Evolutionary conservation across 1,140 invertebrate species (phyloP), one percentile per base, ranked within the genome.

Genomic region (Ridgeia piscesae): DNA sequence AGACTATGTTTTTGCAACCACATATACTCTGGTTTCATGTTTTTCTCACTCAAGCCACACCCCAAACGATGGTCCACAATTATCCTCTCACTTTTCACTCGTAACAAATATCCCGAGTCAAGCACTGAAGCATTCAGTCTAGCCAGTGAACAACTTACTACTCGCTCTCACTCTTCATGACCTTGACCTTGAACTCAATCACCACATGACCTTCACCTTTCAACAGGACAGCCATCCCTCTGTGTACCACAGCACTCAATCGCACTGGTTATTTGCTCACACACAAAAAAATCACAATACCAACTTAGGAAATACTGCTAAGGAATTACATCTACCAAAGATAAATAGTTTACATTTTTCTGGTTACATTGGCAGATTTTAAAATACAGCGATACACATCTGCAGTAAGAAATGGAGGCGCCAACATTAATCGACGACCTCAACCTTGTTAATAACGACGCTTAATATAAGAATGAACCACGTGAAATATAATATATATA

Each of bases 221-320:
- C 58, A 77, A 77, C 14, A 77, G 58, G 58, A 77, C 58, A 77
- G 6, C 27, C 58, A 77, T 77, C 58, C 58, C 27, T 77, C 58
- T 21, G 17, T 31, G 58, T 77, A 77, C 0, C 58, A 77, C 17
- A 17, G 11, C 58, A 77, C 14, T 21, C 58, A 77, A 77, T 11
- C 48, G 48, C 48, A 77, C 17, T 77, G 11, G 11, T 77, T 21
- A 21, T 77, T 77, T 77, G 11, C 11, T 4, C 58, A n/a, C 58
- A 77, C 58, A 77, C 58, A 77, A 21, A 77, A 77, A 77, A 77
- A 77, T 77, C 58, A 77, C 58, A 77, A 77, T 77, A 77, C 58
- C 58, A 77, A 77, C 58, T 77, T 77, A 77, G 58, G 58, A 2
- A 77, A 77, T n/a, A n/a, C 11, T 77, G 58, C 58, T 77, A 77